Percentiles rank a stretch among this genome's conserved stretches.
Conservation (phyloP, 2,797 vertebrate genomes). For the Clarias platycephalus region DNA sequence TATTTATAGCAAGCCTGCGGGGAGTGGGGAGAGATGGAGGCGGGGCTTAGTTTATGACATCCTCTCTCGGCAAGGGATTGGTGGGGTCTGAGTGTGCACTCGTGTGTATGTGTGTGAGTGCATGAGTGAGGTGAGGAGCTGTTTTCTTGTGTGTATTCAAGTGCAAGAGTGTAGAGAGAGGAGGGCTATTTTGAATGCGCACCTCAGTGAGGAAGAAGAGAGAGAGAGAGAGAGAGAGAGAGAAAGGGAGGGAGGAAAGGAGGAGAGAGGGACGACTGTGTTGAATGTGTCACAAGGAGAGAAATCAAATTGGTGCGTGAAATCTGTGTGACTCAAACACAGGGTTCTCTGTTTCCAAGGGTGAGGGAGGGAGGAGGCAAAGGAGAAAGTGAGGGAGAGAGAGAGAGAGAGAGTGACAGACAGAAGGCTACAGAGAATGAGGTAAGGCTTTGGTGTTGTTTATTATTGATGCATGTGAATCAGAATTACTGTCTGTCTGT, state of each 20-base stretch:
- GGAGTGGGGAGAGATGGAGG: slow-evolving; percentile 70
- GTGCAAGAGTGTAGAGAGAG: slow-evolving; percentile 32
- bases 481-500: slow-evolving; percentile 13
- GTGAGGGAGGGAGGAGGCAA: slow-evolving; percentile 32
- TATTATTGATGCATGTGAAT: slow-evolving; percentile 56
- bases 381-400: slow-evolving; percentile 59
- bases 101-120: slow-evolving; percentile 53
- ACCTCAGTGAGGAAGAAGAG: slow-evolving; percentile 30
- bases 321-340: slow-evolving; percentile 79
- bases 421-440: slow-evolving; percentile 68
- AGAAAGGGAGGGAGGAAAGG: slow-evolving; percentile 54
- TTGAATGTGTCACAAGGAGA: slow-evolving; percentile 59
- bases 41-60: slow-evolving; percentile 68
- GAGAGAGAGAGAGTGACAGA: slow-evolving; percentile 43
- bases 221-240: slow-evolving; percentile 54
- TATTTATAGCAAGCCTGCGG: slow-evolving; percentile 80
- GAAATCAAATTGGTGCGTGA: slow-evolving; percentile 63
- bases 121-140: slow-evolving; percentile 46
- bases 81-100: slow-evolving; percentile 56
- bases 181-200: slow-evolving; percentile 51
- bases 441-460: slow-evolving; percentile 71
- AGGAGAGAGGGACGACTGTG: slow-evolving; percentile 63
- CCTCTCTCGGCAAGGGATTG: slow-evolving; percentile 60
- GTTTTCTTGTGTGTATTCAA: slow-evolving; percentile 52
- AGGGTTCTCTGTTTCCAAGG: slow-evolving; percentile 60